phyloP scores from a whole-genome alignment of 2,888 invertebrate species.

The Pandemis cinnamomeana region DNA sequence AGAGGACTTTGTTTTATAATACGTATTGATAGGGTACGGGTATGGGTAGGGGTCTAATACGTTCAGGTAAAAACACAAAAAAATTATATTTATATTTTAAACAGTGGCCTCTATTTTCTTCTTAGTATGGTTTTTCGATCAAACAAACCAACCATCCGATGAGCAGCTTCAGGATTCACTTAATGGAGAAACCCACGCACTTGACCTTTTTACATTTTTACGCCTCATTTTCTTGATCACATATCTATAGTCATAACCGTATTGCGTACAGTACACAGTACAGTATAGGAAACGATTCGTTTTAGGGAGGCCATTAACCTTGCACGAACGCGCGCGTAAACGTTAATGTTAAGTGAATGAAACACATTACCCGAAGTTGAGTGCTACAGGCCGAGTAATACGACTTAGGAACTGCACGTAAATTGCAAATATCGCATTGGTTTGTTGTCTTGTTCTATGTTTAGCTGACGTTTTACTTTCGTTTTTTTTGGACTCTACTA shows the following conservation, averaged over 20 bases:
- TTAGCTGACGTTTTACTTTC: too few relatives aligned
- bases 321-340: conserved; percentile 44
- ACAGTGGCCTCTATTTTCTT: too few relatives aligned
- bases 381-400: conserved; percentile 3
- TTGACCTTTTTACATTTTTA: conserved; percentile 20
- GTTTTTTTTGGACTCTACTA: too few relatives aligned
- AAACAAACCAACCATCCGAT: too few relatives aligned
- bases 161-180: neutral
- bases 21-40: too few relatives aligned
- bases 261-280: conserved; percentile 12
- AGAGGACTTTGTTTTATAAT: too few relatives aligned
- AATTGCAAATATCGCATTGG: too few relatives aligned
- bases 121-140: too few relatives aligned
- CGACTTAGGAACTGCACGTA: neutral
- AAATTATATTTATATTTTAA: too few relatives aligned
- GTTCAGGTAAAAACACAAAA: too few relatives aligned
- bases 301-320: conserved; percentile 56
- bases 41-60: too few relatives aligned
- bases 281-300: conserved; percentile 43
- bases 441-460: too few relatives aligned
- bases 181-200: conserved; percentile 7
- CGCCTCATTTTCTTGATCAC: conserved; percentile 18
- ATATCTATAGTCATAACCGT: conserved; percentile 14
- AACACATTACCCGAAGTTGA: conserved; percentile 44
- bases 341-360: conserved; percentile 49